Evolutionary conservation across 2,797 vertebrate genomes (phyloP), one percentile per base, ranked within the genome.

Genomic region (Neosilurus mollespiculum): DNA sequence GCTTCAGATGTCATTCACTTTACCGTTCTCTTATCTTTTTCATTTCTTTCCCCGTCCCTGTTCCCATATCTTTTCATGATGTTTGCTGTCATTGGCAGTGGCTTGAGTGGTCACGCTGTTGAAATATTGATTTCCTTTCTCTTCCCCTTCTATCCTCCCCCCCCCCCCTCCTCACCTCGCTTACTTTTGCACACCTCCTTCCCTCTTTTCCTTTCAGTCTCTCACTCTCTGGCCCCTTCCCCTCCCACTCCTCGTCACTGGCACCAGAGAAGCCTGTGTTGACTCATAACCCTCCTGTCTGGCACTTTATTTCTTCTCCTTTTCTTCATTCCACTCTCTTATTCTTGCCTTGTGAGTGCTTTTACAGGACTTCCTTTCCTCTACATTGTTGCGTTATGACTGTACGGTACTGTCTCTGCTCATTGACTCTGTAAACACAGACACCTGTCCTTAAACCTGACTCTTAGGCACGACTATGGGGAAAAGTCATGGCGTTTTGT

Each of bases 1-100:
- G 92, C 93, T 93, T 93, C 92, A 94, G 93, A 94, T 94, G 93
- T 93, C 93, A 94, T 94, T 94, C 94, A 92, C 93, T 94, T 94
- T 94, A 94, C 93, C 92, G 92, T 94, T 94, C 93, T 92, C 94
- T 94, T 94, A 94, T 94, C 93, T 93, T 93, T 94, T 93, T 94
- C 92, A 93, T 93, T 94, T 93, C 91, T 93, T 91, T 88, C 90
- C 58, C 88, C 88, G 85, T 80, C 92, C 90, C 91, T 91, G 90
- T 92, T 92, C 90, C 92, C 92, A 93, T 94, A 94, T 94, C 93
- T 94, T 94, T 93, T 95, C 92, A 94, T 93, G 94, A 95, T 95
- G 93, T 93, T 93, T 94, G 93, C 92, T 93, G 93, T 94, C 93
- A 94, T 92, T 93, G 91, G 92, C 89, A 89, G 90, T 90, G 90